phyloP scores from a whole-genome alignment of 2,797 vertebrate species.

The Jordanella pulchra region DNA sequence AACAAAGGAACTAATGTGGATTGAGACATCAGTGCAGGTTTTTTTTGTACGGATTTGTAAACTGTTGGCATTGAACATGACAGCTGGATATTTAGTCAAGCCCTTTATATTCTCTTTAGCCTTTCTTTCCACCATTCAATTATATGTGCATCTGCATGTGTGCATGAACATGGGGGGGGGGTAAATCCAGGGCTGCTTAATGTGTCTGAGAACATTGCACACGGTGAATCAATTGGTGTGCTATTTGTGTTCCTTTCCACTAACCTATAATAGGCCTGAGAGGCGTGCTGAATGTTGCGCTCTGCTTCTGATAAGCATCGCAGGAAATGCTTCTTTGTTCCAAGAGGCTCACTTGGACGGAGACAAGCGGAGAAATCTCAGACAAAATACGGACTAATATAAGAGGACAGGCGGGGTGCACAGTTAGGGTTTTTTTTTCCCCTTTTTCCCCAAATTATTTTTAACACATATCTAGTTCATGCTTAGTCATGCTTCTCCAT shows the following conservation, averaged over 20 bases:
- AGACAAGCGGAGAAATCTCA: conserved; percentile 50
- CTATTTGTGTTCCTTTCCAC: conserved; percentile 75
- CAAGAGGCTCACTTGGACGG: conserved; percentile 47
- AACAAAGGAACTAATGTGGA: conserved; percentile 35
- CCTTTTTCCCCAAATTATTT: conserved; percentile 49
- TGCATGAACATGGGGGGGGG: conserved; percentile 25
- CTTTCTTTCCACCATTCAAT: conserved; percentile 82
- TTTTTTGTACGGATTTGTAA: conserved; percentile 48
- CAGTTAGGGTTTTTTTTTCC: conserved; percentile 32
- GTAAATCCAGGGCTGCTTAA: conserved; percentile 58
- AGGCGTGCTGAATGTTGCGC: conserved; percentile 59
- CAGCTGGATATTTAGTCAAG: conserved; percentile 89
- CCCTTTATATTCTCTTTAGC: conserved; percentile 39
- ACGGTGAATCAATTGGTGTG: conserved; percentile 60
- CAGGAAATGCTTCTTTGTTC: conserved; percentile 72
- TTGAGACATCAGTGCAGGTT: conserved; percentile 47
- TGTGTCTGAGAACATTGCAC: conserved; percentile 49
- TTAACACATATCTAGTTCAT: conserved; percentile 35
- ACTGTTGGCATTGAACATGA: conserved; percentile 81
- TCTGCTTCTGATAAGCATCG: conserved; percentile 67
- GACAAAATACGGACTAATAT: conserved; percentile 53
- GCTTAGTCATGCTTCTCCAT: conserved; percentile 15
- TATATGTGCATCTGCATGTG: conserved; percentile 61
- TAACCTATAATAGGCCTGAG: conserved; percentile 68
- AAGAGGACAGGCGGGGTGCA: conserved; percentile 36